Evolutionary conservation across 2,888 invertebrate genomes (phyloP).

Genomic region (Eupithecia abbreviata): DNA sequence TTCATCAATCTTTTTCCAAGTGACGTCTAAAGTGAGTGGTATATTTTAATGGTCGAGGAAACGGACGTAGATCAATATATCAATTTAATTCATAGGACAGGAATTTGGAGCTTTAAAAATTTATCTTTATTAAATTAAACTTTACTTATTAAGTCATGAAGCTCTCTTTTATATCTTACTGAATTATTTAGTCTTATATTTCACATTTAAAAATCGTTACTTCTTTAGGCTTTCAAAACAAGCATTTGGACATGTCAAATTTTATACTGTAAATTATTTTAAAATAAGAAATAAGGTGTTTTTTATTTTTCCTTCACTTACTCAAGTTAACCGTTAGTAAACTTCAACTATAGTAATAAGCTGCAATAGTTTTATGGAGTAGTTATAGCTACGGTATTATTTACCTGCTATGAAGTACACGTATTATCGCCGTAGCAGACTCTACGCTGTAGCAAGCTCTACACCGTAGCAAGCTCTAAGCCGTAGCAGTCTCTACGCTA

Average conservation of each 20-base stretch:
- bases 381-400: neutral
- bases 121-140: neutral
- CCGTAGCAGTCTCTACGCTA: neutral
- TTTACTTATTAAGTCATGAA: no score
- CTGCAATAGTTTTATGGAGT: neutral
- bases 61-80: neutral
- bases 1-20: constrained; percentile 14
- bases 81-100: neutral
- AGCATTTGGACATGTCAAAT: no score
- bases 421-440: neutral
- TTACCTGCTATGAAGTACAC: neutral
- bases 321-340: neutral
- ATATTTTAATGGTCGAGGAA: neutral
- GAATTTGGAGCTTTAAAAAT: neutral
- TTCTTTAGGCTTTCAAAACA: no score
- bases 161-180: no score
- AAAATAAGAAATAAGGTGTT: no score
- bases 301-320: neutral
- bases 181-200: no score
- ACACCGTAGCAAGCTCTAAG: neutral
- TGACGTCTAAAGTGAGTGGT: constrained; percentile 19
- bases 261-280: no score
- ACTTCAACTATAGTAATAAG: no score
- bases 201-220: no score
- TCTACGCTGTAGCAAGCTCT: neutral